Evolutionary conservation across 2,888 invertebrate species (phyloP), one percentile per base, ranked within the genome.

Genomic region (Myathropa florea): DNA sequence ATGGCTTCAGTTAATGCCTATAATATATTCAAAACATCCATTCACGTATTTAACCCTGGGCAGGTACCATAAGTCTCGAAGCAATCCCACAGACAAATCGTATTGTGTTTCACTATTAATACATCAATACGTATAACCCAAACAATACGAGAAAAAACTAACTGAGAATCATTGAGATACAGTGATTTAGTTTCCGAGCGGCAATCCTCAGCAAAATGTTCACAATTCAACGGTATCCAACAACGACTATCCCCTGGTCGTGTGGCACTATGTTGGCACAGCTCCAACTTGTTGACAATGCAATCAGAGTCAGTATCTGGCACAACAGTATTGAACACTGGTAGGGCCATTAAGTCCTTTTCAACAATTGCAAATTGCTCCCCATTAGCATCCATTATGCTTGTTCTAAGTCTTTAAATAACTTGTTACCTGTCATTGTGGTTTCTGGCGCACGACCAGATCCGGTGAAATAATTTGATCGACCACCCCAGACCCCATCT

Each of bases 261-360:
- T 61, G 61, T 24, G 61, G 14, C 79, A 30, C 24, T 18, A 26
- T 23, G n/a, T 23, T 85, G 82, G 85, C 85, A 72, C 53, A 73
- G 23, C 24, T 77, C 85, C 85, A 85, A 85, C 85, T 85, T 85
- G 85, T 85, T 85, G 85, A 85, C 81, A 85, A 81, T 77, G 81
- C 64, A 85, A 81, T 77, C 85, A 71, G 36, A 68, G 59, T 18
- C n/a, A 33, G 63, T 63, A 78, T 63, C 33, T n/a, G 28, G 10
- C 24, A 75, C 65, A 79, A 80, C 84, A 65, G 73, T 79, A 79
- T 68, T 33, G 63, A 46, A 28, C 65, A 57, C 55, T 76, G 55
- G 61, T 72, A 39, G 33, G 79, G 39, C 75, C 80, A 80, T 84
- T 72, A 80, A 67, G 71, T 80, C 39, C 57, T 46, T 76, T 81